Evolutionary conservation across 92 coral and sea anemone species (phyloP), one percentile per base, ranked within the genome.

Genomic region (Palythoa grandis): DNA sequence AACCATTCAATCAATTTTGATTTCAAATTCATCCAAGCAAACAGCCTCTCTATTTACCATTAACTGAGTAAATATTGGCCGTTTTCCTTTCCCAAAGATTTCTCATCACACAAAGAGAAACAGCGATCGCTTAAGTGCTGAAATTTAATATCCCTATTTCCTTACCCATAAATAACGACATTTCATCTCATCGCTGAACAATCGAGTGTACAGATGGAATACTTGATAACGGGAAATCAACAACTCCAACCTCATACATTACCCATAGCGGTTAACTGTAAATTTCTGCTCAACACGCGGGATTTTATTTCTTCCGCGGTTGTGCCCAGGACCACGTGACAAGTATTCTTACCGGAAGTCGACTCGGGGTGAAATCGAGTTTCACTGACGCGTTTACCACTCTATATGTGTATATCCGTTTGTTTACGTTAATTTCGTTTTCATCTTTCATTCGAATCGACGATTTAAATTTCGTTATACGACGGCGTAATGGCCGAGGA

Each of bases 251-350:
- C 10, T 4, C 10, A 17, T 2, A 5, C 24, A 7, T 17, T 3
- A 5, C 10, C 10, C 2, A n/a, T 11, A 14, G 25, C 69, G 25
- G 23, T 63, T 8, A 23, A 7, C 7, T 43, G 7, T n/a, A 63
- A 63, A 17, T 17, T 63, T n/a, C 69, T 7, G 35, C 24, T 61
- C 22, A 23, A 63, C 69, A 63, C 69, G 69, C 69, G 69, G 69
- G 24, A 29, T 63, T 63, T 63, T 63, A n/a, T 63, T 63, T 63
- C 69, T 63, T 63, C 69, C 69, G 69, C 69, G 69, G 69, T 63
- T 63, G 69, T 63, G 24, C 69, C 69, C 69, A 16, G 69, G 35
- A 63, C n/a, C 69, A 63, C 69, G 69, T 63, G 69, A 63, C 69
- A 6, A 63, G 19, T 19, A 1, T 1, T 19, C 2, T 63, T 19